Evolutionary conservation across 2,888 invertebrate genomes (phyloP).

Genomic region (Neoitamus cyanurus): DNA sequence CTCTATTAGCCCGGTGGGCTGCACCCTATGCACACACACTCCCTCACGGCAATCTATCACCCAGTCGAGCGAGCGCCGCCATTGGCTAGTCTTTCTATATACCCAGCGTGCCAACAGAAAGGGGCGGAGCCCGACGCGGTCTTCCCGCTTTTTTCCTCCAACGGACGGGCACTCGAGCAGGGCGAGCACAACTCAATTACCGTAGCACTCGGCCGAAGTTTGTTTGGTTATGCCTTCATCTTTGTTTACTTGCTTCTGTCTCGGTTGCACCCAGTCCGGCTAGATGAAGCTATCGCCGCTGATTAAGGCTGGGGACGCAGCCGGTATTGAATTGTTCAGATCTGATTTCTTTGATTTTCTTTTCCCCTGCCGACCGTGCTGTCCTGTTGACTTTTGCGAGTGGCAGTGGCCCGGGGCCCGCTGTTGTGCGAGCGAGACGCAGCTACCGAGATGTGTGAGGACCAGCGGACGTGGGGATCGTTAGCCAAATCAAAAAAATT

Average conservation of each 20-base stretch:
- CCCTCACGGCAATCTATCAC: neutral
- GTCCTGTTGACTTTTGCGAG: constrained; percentile 14
- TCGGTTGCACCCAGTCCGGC: neutral
- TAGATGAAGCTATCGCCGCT: constrained; percentile 41
- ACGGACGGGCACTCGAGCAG: neutral
- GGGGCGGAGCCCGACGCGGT: constrained; percentile 1
- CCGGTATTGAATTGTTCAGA: constrained; percentile 39
- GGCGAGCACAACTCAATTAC: constrained; percentile 48
- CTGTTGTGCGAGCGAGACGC: neutral
- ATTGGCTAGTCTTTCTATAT: constrained; percentile 4
- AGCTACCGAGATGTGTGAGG: neutral
- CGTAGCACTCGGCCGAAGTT: neutral
- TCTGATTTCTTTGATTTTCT: constrained; percentile 37
- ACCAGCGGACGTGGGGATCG: constrained; percentile 47
- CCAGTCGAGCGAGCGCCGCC: neutral
- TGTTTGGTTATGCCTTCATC: constrained; percentile 48
- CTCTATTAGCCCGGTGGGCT: constrained; percentile 45
- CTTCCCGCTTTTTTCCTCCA: constrained; percentile 12
- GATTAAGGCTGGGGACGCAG: constrained; percentile 11
- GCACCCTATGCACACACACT: neutral
- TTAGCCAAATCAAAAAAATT: constrained; percentile 48
- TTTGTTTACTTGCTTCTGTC: constrained; percentile 41
- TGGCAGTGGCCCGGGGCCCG: neutral
- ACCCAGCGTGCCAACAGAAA: neutral
- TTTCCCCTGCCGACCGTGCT: neutral